phyloP scores from a whole-genome alignment of 2,113 vertebrate genomes.

The Lophochroa leadbeateri region DNA sequence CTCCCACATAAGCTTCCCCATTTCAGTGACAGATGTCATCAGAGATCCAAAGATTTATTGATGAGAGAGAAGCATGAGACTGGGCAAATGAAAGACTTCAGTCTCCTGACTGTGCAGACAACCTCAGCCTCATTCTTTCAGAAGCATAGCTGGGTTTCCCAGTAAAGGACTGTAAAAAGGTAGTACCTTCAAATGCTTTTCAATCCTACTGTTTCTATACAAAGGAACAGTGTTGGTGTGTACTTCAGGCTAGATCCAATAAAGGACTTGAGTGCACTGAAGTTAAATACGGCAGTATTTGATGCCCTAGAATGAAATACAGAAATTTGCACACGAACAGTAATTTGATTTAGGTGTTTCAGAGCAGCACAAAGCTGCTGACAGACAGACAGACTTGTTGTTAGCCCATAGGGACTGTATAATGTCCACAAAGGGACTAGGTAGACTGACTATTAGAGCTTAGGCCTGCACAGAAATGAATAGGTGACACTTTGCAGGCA shows the following conservation, averaged over 20 bases:
- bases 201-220: neutral
- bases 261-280: neutral
- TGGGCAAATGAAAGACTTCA: neutral
- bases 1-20: neutral
- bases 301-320: neutral
- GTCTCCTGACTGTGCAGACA: conserved; percentile 28
- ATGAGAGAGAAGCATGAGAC: neutral
- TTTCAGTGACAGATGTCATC: neutral
- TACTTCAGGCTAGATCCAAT: neutral
- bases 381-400: neutral
- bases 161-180: neutral
- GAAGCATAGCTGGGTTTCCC: neutral
- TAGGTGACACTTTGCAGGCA: neutral
- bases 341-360: neutral
- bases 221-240: neutral
- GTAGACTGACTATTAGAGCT: neutral
- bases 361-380: neutral
- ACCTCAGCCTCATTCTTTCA: conserved; percentile 6
- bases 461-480: neutral
- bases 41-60: neutral
- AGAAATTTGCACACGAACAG: neutral
- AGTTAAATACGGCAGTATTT: conserved; percentile 18
- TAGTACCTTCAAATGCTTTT: conserved; percentile 38
- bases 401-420: neutral
- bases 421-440: neutral